Conservation (phyloP, 2,113 vertebrate genomes). For the Nanorana parkeri region DNA sequence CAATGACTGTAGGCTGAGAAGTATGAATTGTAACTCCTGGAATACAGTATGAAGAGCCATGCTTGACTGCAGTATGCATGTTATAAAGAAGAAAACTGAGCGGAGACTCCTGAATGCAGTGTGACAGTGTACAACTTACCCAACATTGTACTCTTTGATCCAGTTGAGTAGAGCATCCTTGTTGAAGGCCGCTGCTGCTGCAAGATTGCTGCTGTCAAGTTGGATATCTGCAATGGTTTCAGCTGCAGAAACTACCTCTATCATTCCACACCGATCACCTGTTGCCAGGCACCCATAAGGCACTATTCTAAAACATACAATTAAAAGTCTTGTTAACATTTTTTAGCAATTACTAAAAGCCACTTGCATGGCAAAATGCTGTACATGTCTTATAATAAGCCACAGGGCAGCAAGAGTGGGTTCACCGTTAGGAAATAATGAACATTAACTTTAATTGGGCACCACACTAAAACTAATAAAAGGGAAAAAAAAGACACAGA, state of each 20-base stretch:
- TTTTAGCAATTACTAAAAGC: too few relatives aligned
- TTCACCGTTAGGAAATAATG: too few relatives aligned
- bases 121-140: constrained; percentile 71
- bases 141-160: constrained; percentile 96
- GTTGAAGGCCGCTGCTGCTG: constrained; percentile 96
- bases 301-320: constrained; percentile 81
- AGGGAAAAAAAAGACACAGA: too few relatives aligned
- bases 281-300: constrained; percentile 96
- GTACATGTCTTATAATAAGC: neutral
- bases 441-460: too few relatives aligned
- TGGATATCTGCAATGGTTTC: constrained; percentile 99
- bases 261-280: constrained; percentile 92
- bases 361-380: neutral
- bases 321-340: neutral
- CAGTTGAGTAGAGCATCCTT: constrained; percentile 97
- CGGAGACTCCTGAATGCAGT: too few relatives aligned
- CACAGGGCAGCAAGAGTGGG: neutral
- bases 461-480: too few relatives aligned
- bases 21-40: too few relatives aligned
- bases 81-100: too few relatives aligned
- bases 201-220: constrained; percentile 95
- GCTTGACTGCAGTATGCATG: too few relatives aligned
- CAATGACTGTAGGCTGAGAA: too few relatives aligned
- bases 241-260: constrained; percentile 93
- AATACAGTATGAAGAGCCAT: too few relatives aligned